Evolutionary conservation across 2,797 vertebrate genomes (phyloP), one percentile per base, ranked within the genome.

Genomic region (Pteronotus mesoamericanus): DNA sequence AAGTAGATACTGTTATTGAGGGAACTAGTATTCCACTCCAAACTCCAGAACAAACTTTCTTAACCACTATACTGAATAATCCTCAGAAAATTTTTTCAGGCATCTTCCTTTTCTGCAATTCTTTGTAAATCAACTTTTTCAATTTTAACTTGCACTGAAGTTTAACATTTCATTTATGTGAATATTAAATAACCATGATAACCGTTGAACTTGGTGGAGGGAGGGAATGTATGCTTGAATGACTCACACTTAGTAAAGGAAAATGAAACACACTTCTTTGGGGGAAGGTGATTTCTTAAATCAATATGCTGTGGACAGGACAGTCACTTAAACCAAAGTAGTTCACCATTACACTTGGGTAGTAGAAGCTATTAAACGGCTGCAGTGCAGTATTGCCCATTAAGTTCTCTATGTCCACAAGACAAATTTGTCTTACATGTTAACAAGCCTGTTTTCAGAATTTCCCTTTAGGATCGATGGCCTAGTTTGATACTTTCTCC

Each of bases 401-500:
- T 75, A 18, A 48, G 32, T 55, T 93, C 86, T 46, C 24, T 75
- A 6, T 26, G 32, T 80, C 77, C 51, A 61, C 74, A 39, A 91
- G 84, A 86, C 55, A 64, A 2, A 80, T 59, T 61, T 83, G 57
- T 87, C 77, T 53, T 75, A 82, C 1, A 21, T 84, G 92, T 95
- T 90, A 94, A 69, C 32, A 69, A 21, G 57, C 55, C 55, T 82
- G 87, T 91, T 97, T 97, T 82, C 69, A 71, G 42, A 51, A 96
- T 96, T 92, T 77, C 94, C 85, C 46, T n/a, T 78, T 88, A 92
- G 91, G 26, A 92, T 80, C 89, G 86, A 94, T 96, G 93, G 59
- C 96, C 93, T 96, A 79, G 44, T 96, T 95, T 96, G 94, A 97
- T 97, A 79, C 46, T 83, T 95, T 91, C 66, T 94, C 59, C n/a